Evolutionary conservation across 2,113 vertebrate genomes (phyloP).

Genomic region (Pongo abelii): DNA sequence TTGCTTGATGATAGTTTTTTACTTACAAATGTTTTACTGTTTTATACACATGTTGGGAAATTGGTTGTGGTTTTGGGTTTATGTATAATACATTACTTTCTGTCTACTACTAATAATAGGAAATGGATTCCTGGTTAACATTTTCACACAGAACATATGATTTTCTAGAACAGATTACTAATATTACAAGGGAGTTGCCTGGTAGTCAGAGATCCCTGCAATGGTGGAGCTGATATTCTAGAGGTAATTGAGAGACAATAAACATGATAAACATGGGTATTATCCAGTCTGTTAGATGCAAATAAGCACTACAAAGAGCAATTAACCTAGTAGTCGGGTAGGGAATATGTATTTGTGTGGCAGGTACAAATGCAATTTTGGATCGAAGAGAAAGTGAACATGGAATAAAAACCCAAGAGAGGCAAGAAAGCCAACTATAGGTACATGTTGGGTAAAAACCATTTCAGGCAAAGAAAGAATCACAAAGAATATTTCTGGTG

Average conservation of each 20-base stretch:
- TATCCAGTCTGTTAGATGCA: not conserved
- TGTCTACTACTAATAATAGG: not conserved
- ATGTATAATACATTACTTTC: not conserved
- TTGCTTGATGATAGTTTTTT: not conserved
- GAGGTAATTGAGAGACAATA: not conserved
- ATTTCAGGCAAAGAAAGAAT: not conserved
- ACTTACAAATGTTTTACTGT: not conserved
- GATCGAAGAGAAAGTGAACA: not conserved
- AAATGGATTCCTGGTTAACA: slow-evolving; percentile 29
- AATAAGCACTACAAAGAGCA: not conserved
- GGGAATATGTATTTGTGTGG: accelerated
- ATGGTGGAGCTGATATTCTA: not conserved
- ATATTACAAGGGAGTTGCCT: not conserved
- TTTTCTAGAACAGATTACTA: not conserved
- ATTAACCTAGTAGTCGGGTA: not conserved
- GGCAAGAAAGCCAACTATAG: not conserved
- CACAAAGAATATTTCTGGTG: not conserved
- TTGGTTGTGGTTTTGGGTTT: not conserved
- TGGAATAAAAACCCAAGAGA: not conserved
- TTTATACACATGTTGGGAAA: slow-evolving; percentile 8
- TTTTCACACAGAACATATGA: not conserved
- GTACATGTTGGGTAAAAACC: not conserved
- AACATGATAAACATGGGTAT: not conserved
- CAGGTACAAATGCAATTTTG: not conserved
- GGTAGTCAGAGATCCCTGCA: not conserved